A percentile compares a stretch with the other conserved stretches of the same genome.
phyloP scores from a whole-genome alignment of 2,113 vertebrate genomes.

The Pyrgilauda ruficollis region DNA sequence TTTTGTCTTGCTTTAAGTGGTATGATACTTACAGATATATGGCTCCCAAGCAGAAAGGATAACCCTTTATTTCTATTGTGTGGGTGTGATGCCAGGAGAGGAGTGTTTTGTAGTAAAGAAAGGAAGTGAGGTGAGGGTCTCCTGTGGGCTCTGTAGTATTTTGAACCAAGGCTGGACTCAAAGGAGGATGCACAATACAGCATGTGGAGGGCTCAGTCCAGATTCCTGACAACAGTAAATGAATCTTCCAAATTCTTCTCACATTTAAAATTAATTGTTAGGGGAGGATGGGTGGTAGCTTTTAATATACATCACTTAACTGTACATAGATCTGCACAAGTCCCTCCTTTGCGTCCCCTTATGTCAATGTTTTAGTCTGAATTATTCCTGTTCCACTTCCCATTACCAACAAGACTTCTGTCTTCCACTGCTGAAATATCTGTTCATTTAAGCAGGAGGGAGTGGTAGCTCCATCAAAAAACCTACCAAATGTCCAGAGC shows the following conservation, averaged over 20 bases:
- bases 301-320: background rate
- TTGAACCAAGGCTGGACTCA: background rate
- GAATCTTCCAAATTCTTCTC: conserved; percentile 7
- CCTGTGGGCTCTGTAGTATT: background rate
- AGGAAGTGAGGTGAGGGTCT: background rate
- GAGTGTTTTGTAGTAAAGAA: background rate
- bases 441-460: background rate
- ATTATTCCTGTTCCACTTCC: background rate
- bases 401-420: background rate
- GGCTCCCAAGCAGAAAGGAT: background rate
- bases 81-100: background rate
- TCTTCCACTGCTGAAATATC: background rate
- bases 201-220: background rate
- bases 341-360: background rate
- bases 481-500: background rate
- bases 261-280: conserved; percentile 20
- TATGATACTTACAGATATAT: background rate
- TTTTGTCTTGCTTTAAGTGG: background rate
- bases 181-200: background rate
- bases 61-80: background rate
- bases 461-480: background rate
- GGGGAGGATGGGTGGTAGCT: background rate
- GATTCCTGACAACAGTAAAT: background rate
- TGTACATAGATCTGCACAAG: background rate
- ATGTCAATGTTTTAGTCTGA: background rate